A percentile compares a stretch with the other conserved stretches of the same genome.
Evolutionary conservation across 2,113 vertebrate genomes (phyloP).

Genomic region (Lynx canadensis): DNA sequence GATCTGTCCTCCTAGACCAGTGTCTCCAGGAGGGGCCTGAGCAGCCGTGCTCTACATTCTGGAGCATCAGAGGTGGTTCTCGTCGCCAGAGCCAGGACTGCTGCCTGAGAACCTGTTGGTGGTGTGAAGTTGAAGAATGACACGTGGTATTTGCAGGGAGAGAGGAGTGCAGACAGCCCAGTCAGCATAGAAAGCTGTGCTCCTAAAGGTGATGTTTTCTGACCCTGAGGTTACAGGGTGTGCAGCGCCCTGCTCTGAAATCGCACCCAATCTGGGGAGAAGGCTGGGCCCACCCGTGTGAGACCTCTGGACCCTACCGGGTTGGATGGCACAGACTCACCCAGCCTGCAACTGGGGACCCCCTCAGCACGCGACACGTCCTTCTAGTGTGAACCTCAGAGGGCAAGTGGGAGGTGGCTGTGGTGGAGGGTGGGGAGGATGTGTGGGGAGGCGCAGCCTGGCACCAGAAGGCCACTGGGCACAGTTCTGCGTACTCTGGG

Average conservation of each 20-base stretch:
- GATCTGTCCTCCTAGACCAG: not conserved
- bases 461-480: not conserved
- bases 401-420: not conserved
- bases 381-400: not conserved
- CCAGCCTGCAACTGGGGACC: not conserved
- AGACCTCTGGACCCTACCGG: not conserved
- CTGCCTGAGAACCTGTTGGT: not conserved
- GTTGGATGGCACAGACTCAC: not conserved
- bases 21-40: not conserved
- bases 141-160: not conserved
- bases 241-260: not conserved
- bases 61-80: too few species aligned
- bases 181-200: not conserved
- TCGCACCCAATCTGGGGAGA: not conserved
- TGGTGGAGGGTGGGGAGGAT: not conserved
- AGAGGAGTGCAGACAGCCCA: not conserved
- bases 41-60: not conserved
- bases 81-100: not conserved
- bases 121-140: not conserved
- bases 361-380: not conserved
- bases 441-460: not conserved
- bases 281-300: not conserved
- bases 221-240: not conserved
- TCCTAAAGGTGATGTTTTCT: not conserved
- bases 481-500: not conserved